phyloP scores from a whole-genome alignment of 2,888 invertebrate genomes.

The Argynnis bischoffii region DNA sequence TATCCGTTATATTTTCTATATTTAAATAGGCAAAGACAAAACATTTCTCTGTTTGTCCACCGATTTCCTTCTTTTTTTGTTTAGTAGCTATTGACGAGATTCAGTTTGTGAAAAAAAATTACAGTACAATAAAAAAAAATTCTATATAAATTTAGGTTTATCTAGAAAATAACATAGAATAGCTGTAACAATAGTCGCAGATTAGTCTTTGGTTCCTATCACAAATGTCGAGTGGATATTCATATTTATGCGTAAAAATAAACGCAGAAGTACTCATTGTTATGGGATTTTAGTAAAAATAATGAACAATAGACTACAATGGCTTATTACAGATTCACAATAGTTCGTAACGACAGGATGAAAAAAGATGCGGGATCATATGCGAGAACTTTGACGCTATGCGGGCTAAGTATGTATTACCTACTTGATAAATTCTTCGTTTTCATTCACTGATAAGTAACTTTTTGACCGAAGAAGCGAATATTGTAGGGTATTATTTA shows the following conservation, averaged over 20 bases:
- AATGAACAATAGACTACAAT: conserved; percentile 36
- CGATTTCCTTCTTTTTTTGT: no score
- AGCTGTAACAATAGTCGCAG: not conserved
- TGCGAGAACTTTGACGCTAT: conserved; percentile 24
- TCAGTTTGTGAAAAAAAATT: no score
- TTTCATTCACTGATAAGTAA: conserved; percentile 1
- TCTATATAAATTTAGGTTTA: no score
- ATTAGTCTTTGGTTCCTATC: conserved; percentile 4
- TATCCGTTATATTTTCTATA: no score
- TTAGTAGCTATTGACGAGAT: no score
- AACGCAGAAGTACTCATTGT: conserved; percentile 27
- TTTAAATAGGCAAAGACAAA: no score
- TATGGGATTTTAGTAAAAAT: conserved; percentile 31
- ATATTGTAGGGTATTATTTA: not conserved
- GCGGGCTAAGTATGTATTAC: conserved; percentile 27
- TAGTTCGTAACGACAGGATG: conserved; percentile 26
- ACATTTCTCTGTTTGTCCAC: no score
- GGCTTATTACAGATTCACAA: conserved; percentile 28
- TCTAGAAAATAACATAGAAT: no score
- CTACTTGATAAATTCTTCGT: conserved; percentile 5
- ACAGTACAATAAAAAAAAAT: no score
- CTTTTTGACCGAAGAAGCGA: not conserved
- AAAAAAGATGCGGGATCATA: conserved; percentile 35
- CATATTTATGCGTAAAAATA: conserved; percentile 4
- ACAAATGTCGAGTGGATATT: conserved; percentile 16